These are phyloP conservation scores for Naja naja DNA, from an alignment of 2,113 vertebrate species.

Conservation along the genomic window DNA sequence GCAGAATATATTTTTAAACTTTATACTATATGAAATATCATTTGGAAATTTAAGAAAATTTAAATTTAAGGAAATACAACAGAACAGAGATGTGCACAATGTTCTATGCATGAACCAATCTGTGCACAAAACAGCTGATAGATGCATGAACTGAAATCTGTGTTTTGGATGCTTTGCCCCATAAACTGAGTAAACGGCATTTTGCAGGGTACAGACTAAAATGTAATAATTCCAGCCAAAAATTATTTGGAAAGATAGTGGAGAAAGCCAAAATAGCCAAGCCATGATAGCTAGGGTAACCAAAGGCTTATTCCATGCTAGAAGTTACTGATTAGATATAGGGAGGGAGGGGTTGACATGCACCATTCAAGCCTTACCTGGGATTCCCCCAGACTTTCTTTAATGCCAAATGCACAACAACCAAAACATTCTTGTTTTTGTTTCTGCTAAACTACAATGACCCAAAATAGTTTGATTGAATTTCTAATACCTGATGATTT, in stretches of 20 bases:
- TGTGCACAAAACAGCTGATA: neutral
- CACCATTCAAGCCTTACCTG: neutral
- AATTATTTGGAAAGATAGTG: neutral
- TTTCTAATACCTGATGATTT: neutral
- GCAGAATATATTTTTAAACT: neutral
- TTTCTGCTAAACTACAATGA: neutral
- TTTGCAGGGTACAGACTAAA: neutral
- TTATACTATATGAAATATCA: neutral
- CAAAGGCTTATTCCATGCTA: neutral
- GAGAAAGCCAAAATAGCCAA: neutral
- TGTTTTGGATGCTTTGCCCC: neutral
- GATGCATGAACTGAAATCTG: neutral
- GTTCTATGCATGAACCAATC: neutral
- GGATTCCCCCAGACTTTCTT: neutral
- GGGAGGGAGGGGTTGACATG: neutral
- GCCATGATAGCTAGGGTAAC: neutral
- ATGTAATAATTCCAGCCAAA: neutral
- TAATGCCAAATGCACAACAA: neutral
- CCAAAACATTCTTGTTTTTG: neutral
- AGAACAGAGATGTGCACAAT: neutral
- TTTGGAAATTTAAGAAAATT: neutral
- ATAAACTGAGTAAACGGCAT: neutral
- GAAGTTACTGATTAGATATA: neutral
- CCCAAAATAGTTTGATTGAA: neutral
- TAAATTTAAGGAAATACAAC: neutral